These are phyloP conservation scores for Neosilurus hyrtlii DNA, from an alignment of 2,797 vertebrate genomes.

Conservation along the genomic window DNA sequence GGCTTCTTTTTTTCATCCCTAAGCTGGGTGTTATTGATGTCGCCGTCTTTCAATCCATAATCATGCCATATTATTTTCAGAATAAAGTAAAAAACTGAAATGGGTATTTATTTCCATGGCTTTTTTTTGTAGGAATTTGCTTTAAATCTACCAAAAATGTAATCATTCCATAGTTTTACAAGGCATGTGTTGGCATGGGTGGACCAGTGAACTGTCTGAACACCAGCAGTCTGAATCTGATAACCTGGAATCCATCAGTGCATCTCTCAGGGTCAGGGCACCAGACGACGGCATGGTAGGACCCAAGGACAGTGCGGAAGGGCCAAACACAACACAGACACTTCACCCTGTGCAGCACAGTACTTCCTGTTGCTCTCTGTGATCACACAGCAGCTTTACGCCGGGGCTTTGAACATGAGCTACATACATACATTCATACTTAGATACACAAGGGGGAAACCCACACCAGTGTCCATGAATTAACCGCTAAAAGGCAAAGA, in stretches of 20 bases:
- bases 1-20: too few species aligned
- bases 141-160: neutral
- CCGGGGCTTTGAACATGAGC: conserved; percentile 65
- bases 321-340: conserved; percentile 89
- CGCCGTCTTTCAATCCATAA: neutral
- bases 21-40: neutral
- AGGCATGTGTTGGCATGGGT: neutral
- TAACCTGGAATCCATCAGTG: neutral
- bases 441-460: conserved; percentile 62
- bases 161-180: neutral
- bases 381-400: conserved; percentile 74
- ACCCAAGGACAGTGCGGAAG: conserved; percentile 71
- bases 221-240: neutral
- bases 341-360: conserved; percentile 80
- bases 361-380: conserved; percentile 79
- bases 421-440: conserved; percentile 78
- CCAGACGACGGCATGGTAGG: conserved; percentile 12
- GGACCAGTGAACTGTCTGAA: neutral
- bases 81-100: neutral
- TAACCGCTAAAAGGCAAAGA: conserved; percentile 66
- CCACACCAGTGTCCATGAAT: conserved; percentile 68
- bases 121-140: neutral
- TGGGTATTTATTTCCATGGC: neutral
- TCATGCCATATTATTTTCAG: neutral
- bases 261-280: neutral